Evolutionary conservation across 2,113 vertebrate genomes (phyloP), one percentile per base, ranked within the genome.

Genomic region (Epinephelus lanceolatus): DNA sequence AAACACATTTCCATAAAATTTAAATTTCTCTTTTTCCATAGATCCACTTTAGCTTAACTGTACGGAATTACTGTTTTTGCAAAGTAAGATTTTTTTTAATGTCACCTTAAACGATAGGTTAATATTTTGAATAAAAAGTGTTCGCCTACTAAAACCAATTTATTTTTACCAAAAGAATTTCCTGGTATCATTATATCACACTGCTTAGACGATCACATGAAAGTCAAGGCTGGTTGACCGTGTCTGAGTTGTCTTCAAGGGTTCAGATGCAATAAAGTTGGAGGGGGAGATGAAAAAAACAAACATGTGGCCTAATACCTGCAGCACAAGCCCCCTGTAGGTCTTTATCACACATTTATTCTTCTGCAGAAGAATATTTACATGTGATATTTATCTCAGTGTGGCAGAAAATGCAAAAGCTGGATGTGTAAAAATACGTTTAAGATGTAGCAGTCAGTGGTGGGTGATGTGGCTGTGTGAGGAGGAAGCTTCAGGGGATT

Each of bases 171-270:
- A 47, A 47, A 47, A 10, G 45, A 51, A 62, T 42, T 33, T 33
- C 18, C 53, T 40, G 3, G 4, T 18, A 1, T 65, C 1, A 4
- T 14, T 11, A 47, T 51, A 4, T 9, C 13, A 13, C 21, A 1
- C n/a, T 59, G 10, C 11, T 74, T 25, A 8, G 9, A 45, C 15
- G 63, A 2, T 19, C 12, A 11, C 42, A 15, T 27, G 47, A 62
- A 73, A 81, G 45, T 77, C 77, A 75, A 66, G 78, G 53, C 23
- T 65, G 42, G 10, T 5, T 17, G 4, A 1, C 40, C n/a, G 66
- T 30, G 69, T 42, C 17, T 40, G 33, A 61, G 45, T 40, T 2
- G 21, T 7, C 33, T 60, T 60, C 10, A 62, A 73, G 49, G 7
- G 6, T 37, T 70, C 12, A 25, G 9, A 53, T n/a, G 55, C n/a